A percentile compares a stretch with the other conserved stretches of the same genome.
Evolutionary conservation across 2,113 vertebrate species (phyloP).

Genomic region (Nycticebus coucang): DNA sequence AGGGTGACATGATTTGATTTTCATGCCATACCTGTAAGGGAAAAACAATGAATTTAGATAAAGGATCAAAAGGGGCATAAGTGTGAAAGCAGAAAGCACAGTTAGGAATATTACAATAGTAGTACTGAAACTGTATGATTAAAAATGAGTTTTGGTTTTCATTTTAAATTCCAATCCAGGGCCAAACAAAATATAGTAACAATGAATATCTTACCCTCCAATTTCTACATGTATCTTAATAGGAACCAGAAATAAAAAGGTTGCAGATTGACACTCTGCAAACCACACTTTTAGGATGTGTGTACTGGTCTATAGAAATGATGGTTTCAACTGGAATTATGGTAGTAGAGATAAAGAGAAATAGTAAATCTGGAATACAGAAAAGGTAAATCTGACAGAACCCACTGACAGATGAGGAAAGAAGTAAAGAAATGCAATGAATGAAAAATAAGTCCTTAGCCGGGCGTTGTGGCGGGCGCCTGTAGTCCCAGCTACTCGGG

Average conservation of each 20-base stretch:
- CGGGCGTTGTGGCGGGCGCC: too few relatives aligned
- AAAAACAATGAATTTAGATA: neutral
- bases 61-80: neutral
- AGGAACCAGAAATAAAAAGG: neutral
- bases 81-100: neutral
- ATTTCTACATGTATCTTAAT: neutral
- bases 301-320: neutral
- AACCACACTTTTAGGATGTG: neutral
- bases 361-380: neutral
- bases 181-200: neutral
- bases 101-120: neutral
- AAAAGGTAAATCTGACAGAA: neutral
- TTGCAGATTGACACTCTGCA: neutral
- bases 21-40: neutral
- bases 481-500: too few relatives aligned
- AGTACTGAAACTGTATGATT: neutral
- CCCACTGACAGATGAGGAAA: neutral
- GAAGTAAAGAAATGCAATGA: neutral
- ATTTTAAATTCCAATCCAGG: neutral
- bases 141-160: neutral
- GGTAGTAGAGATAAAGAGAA: neutral
- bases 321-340: neutral
- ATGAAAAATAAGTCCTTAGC: neutral
- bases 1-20: slow-evolving; percentile 36
- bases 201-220: neutral